Conservation (phyloP, 2,888 invertebrate genomes). For the Thereva unica region DNA sequence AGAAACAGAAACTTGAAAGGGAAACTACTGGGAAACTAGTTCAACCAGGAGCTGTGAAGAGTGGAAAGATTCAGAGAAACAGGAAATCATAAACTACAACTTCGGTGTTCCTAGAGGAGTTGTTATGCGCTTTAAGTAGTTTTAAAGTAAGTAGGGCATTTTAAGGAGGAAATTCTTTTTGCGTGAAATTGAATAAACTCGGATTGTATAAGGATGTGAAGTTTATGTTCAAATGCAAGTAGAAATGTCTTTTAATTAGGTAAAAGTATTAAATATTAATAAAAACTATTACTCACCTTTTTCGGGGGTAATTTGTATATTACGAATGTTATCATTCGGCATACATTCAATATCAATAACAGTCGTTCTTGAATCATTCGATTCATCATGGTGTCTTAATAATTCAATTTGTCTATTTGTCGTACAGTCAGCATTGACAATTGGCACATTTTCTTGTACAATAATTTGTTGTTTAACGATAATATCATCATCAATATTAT, state of each 20-base stretch:
- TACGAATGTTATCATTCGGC: background rate
- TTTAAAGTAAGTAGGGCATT: too few species aligned
- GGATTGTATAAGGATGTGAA: background rate
- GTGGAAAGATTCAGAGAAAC: too few species aligned
- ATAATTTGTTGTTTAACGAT: slow-evolving; percentile 4
- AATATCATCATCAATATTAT: background rate
- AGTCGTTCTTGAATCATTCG: background rate
- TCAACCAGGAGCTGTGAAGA: too few species aligned
- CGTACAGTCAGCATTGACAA: background rate
- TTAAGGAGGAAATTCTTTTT: too few species aligned
- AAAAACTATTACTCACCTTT: slow-evolving; percentile 4
- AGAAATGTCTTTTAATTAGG: background rate
- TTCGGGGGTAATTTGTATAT: background rate
- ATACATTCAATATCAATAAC: slow-evolving; percentile 6
- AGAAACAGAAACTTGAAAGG: too few species aligned
- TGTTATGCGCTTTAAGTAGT: too few species aligned
- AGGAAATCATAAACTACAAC: too few species aligned
- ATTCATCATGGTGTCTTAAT: slow-evolving; percentile 14
- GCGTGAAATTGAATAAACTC: background rate
- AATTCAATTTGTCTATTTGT: slow-evolving; percentile 17
- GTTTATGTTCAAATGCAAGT: background rate
- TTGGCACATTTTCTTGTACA: slow-evolving; percentile 35
- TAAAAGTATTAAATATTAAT: background rate
- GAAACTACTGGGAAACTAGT: too few species aligned
- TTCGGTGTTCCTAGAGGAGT: too few species aligned